These are phyloP conservation scores for Bicyclus anynana DNA, from an alignment of 1,140 invertebrate species.

Conservation along the genomic window DNA sequence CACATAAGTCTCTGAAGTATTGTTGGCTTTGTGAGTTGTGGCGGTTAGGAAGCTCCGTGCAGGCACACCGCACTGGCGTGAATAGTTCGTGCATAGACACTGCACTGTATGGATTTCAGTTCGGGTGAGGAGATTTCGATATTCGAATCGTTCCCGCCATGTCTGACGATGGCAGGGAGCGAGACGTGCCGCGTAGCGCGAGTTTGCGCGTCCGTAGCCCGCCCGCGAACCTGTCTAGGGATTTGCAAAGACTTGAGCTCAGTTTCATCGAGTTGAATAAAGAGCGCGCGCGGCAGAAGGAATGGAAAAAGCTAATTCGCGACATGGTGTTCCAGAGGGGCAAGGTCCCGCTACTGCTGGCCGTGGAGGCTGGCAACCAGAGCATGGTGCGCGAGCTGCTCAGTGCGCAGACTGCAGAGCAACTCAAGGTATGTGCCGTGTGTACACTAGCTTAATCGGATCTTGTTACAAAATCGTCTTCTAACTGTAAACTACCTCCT, in stretches of 20 bases:
- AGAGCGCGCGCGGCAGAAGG: slow-evolving; percentile 73
- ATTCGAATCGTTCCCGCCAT: slow-evolving; percentile 20
- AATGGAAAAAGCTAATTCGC: slow-evolving; percentile 76
- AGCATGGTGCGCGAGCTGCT: slow-evolving; percentile 95
- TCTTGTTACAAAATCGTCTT: no score
- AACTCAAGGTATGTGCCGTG: slow-evolving; percentile 83
- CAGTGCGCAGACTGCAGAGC: slow-evolving; percentile 87
- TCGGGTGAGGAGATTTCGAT: slow-evolving; percentile 29
- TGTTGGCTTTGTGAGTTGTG: slow-evolving; percentile 59
- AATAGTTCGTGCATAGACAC: slow-evolving; percentile 49
- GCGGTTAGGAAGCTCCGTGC: slow-evolving; percentile 56
- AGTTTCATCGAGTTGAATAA: slow-evolving; percentile 79
- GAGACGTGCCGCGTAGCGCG: slow-evolving; percentile 49
- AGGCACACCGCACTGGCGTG: slow-evolving; percentile 55
- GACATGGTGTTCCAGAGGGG: slow-evolving; percentile 86
- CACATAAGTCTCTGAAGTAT: slow-evolving; percentile 56
- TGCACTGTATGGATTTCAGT: slow-evolving; percentile 47
- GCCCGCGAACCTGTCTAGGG: slow-evolving; percentile 50
- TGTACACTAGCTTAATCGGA: no score
- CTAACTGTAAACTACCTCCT: no score
- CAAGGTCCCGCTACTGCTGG: slow-evolving; percentile 94
- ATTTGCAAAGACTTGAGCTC: slow-evolving; percentile 63
- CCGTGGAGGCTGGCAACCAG: slow-evolving; percentile 95
- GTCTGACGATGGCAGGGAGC: slow-evolving; percentile 49
- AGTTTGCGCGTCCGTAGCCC: slow-evolving; percentile 47